A percentile compares a stretch with the other conserved stretches of the same genome.
Conservation (phyloP, 2,797 vertebrate species). For the Pitangus sulphuratus region DNA sequence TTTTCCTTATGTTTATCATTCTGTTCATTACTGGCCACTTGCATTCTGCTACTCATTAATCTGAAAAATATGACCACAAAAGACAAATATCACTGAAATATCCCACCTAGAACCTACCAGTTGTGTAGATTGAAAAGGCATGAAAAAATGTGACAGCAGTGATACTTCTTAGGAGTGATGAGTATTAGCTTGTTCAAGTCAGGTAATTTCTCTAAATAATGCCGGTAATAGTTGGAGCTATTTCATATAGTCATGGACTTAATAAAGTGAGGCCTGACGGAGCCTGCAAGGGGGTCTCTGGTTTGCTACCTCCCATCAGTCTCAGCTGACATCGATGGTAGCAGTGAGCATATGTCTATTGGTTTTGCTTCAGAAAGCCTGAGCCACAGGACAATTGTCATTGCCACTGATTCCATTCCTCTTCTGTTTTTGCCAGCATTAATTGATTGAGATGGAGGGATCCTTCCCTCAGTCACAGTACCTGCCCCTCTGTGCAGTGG, state of each 20-base stretch:
- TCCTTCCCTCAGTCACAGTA: accelerated
- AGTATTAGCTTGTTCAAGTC: not conserved
- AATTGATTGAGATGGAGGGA: not conserved
- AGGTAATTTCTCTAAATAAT: not conserved
- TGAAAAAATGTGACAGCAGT: not conserved
- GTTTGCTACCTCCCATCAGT: not conserved
- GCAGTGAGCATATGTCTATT: too few relatives aligned
- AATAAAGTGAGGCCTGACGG: not conserved
- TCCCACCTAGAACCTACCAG: not conserved
- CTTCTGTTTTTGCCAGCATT: not conserved
- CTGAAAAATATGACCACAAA: not conserved
- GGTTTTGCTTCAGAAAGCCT: not conserved
- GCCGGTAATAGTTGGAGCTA: not conserved
- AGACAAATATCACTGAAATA: not conserved
- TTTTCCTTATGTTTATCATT: not conserved
- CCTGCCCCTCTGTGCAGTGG: accelerated
- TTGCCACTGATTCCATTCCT: not conserved
- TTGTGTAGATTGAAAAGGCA: not conserved
- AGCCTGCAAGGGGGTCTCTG: accelerated
- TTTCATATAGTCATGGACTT: not conserved
- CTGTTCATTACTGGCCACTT: not conserved
- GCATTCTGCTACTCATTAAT: not conserved
- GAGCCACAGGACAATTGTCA: not conserved
- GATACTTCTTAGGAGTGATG: not conserved
- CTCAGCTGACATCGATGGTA: not conserved